Base-by-base conservation (phyloP, 1,140 invertebrate genomes). In the Pogonus chalceus region DNA sequence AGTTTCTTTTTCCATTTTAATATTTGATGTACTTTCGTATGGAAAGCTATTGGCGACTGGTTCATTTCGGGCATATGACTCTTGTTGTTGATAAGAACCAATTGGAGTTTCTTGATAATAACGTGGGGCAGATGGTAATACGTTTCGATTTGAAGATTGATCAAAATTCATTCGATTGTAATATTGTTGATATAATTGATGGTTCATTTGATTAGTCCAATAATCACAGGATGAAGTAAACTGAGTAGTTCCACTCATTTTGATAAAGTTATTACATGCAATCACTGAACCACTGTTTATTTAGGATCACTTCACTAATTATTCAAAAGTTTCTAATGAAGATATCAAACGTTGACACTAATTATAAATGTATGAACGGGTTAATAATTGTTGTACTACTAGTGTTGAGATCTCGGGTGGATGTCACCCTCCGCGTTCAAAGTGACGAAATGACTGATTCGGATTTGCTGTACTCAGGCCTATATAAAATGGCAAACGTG, bases 191-290 rank as follows among this genome's bases (percentile, higher is more conserved):
- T 53, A 56, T 16, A 50, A 23, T 43, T 54, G 23, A 2, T 48
- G 21, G n/a, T 43, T 43, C 37, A 43, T 43, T 43, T 9, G 37
- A 18, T 52, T 51, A 16, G 35, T 52, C 54, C 51, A 56, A 22
- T 49, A 58, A 37, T 58, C 49, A 12, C 26, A 50, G 7, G 23
- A 23, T 55, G 16, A 51, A 12, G 54, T 21, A 55, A 35, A 55
- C 35, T 55, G 54, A n/a, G 48, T 35, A 1, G 49, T 37, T 20
- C 31, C 9, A 49, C 51, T 52, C 50, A 52, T 55, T 23, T 35
- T 55, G 3, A 21, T 18, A n/a, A n/a, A n/a, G n/a, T n/a, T n/a
- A n/a, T n/a, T n/a, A n/a, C n/a, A n/a, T n/a, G n/a, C n/a, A n/a
- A n/a, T n/a, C n/a, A n/a, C n/a, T n/a, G n/a, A n/a, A n/a, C n/a